Evolutionary conservation across 2,888 invertebrate genomes (phyloP), one percentile per base, ranked within the genome.

Genomic region (Caenorhabditis afra): DNA sequence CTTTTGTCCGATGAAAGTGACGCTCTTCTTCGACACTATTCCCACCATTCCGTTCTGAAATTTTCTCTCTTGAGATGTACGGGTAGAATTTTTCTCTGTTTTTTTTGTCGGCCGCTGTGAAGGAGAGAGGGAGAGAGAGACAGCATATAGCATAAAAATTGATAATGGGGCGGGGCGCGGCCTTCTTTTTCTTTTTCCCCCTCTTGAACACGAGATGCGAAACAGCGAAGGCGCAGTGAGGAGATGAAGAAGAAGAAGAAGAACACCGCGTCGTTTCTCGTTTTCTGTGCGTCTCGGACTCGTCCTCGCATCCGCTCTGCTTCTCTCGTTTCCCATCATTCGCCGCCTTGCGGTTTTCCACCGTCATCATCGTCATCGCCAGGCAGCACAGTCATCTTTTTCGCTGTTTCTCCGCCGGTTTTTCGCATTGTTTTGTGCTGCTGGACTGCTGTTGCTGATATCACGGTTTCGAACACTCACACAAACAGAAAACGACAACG

Each of bases 21-120:
- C 57, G 44, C 49, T 79, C 16, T 79, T 79, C 41, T 79, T 75
- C 4, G 79, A 79, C 44, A 79, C 66, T 14, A 74, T 76, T n/a
- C 55, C 57, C 16, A 76, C 61, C 57, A 68, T 62, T 7, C 11
- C 16, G 8, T n/a, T 50, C 50, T 20, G 49, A 20, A 62, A 61
- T 8, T 8, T 49, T 29, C 29, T 29, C 29, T 5, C 3, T 29
- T 29, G 29, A 29, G 29, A 3, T 29, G 7, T 7, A 29, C 3
- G 7, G 29, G 4, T 7, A 29, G 29, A 29, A 29, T 5, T 29
- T 29, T 29, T 29, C 29, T 29, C 7, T 10, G 23, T 22, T 1
- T 44, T 39, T n/a, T n/a, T n/a, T n/a, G n/a, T n/a, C n/a, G n/a
- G n/a, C n/a, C 23, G 10, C 58, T 11, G 20, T 49, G 29, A 14